phyloP scores from a whole-genome alignment of 2,113 vertebrate genomes.

The Eolophus roseicapilla region DNA sequence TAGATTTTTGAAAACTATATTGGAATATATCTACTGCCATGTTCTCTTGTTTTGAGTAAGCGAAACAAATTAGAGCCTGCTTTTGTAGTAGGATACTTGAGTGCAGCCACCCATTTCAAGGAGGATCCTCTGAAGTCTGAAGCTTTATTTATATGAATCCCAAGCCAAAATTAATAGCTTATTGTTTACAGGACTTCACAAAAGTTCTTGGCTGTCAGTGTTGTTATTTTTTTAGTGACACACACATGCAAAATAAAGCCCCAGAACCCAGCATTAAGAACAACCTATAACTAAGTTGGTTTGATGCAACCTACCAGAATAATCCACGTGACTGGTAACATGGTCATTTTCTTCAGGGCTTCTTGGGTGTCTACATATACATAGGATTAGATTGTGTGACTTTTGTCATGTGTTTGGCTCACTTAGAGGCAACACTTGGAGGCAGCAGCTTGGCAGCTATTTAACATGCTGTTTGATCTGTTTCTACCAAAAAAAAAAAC shows the following conservation, averaged over 20 bases:
- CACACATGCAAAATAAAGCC: not conserved
- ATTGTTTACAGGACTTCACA: not conserved
- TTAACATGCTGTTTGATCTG: not conserved
- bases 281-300: not conserved
- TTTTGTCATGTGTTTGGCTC: not conserved
- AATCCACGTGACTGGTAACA: not conserved
- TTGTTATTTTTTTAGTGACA: not conserved
- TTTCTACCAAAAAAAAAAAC: not conserved
- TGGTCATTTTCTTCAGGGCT: not conserved
- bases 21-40: not conserved
- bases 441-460: not conserved
- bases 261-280: not conserved
- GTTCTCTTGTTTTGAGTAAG: not conserved
- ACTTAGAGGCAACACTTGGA: not conserved
- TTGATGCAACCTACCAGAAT: not conserved
- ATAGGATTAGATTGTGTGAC: not conserved
- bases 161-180: not conserved
- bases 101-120: not conserved
- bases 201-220: not conserved
- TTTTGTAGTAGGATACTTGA: not conserved
- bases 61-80: not conserved
- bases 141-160: not conserved
- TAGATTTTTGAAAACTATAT: not conserved
- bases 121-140: not conserved
- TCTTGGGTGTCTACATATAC: not conserved